A percentile compares a stretch with the other conserved stretches of the same genome.
These are phyloP conservation scores for Chelon auratus DNA, from an alignment of 2,797 vertebrate genomes.

Conservation along the genomic window DNA sequence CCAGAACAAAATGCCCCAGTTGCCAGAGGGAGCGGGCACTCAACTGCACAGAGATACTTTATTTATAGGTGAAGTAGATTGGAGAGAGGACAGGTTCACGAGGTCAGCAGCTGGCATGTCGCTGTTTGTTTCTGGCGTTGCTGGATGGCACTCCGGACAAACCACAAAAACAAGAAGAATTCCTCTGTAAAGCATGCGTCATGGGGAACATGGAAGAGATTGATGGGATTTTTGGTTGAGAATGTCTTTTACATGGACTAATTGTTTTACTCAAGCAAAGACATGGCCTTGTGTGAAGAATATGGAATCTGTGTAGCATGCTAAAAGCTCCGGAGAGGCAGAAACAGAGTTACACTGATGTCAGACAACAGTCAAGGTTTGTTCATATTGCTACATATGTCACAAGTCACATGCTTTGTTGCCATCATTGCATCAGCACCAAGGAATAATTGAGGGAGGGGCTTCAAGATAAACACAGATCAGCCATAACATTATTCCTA, in stretches of 20 bases:
- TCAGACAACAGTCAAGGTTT: not conserved
- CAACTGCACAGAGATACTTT: constrained; percentile 61
- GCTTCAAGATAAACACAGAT: too few species aligned
- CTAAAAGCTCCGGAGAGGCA: not conserved
- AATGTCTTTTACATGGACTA: not conserved
- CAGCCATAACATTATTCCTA: too few species aligned
- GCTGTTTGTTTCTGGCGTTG: constrained; percentile 43
- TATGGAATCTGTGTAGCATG: not conserved
- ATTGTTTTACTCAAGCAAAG: not conserved
- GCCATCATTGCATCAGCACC: not conserved
- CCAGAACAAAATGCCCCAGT: constrained; percentile 69
- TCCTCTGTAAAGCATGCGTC: constrained; percentile 9
- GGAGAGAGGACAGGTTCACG: constrained; percentile 43
- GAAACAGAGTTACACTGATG: not conserved
- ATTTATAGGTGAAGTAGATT: constrained; percentile 71
- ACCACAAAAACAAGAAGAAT: constrained; percentile 26
- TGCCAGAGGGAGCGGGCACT: constrained; percentile 59
- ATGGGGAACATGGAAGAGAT: constrained; percentile 5
- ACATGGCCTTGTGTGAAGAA: not conserved
- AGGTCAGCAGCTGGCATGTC: constrained; percentile 50
- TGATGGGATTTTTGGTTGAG: constrained; percentile 16
- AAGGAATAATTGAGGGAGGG: too few species aligned
- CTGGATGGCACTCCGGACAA: constrained; percentile 43
- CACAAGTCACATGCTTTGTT: not conserved
- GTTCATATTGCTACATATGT: not conserved